These are phyloP conservation scores for Drosophila monieri DNA, from an alignment of 2,888 invertebrate species.

Conservation along the genomic window DNA sequence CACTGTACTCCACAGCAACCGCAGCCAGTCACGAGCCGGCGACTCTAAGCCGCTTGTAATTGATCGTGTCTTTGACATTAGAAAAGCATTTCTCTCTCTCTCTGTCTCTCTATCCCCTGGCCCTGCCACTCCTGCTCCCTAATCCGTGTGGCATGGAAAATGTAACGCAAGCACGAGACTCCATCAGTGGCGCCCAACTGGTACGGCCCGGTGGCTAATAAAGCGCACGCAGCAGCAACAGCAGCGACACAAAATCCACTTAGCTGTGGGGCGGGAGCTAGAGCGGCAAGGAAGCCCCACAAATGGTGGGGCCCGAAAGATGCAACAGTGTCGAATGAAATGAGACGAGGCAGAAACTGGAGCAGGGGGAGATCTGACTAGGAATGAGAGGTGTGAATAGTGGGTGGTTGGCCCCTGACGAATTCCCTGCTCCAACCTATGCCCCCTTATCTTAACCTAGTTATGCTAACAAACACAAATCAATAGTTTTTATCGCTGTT, in stretches of 20 bases:
- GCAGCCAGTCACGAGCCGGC: constrained; percentile 51
- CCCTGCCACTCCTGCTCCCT: background rate
- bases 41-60: constrained; percentile 68
- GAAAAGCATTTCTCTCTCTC: constrained; percentile 50
- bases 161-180: constrained; percentile 36
- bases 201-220: constrained; percentile 71
- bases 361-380: too few species aligned
- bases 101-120: too few species aligned
- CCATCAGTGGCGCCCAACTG: constrained; percentile 54
- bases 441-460: constrained; percentile 4
- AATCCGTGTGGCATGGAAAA: constrained; percentile 38
- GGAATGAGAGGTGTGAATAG: too few species aligned
- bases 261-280: constrained; percentile 44
- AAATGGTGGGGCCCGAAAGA: constrained; percentile 33
- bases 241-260: constrained; percentile 74
- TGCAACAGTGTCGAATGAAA: constrained; percentile 40
- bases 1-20: constrained; percentile 24
- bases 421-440: background rate
- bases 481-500: constrained; percentile 15
- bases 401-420: background rate
- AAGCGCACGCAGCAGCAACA: constrained; percentile 67
- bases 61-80: constrained; percentile 76
- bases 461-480: background rate
- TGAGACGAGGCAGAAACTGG: constrained; percentile 21
- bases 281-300: constrained; percentile 59